phyloP scores from a whole-genome alignment of 2,797 vertebrate species.

The Benthosema pterotum region DNA sequence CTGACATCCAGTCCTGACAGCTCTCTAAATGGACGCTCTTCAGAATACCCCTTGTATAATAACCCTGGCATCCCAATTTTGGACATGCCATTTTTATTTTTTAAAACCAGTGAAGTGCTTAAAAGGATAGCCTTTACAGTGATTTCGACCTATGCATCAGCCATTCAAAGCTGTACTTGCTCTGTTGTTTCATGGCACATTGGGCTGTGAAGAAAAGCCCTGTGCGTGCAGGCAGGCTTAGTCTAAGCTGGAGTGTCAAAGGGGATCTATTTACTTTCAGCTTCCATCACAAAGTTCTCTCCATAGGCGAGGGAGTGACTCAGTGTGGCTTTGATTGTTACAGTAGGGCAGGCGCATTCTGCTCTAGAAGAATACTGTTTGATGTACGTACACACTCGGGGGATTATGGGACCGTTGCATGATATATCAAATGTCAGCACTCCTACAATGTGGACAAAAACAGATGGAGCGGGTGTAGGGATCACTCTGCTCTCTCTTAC shows the following conservation, averaged over 20 bases:
- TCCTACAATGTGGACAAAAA: constrained; percentile 61
- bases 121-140: neutral
- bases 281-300: constrained; percentile 48
- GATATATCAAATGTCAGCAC: constrained; percentile 63
- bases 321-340: constrained; percentile 53
- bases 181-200: constrained; percentile 33
- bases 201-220: constrained; percentile 30
- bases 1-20: neutral
- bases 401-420: constrained; percentile 62
- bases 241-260: constrained; percentile 48
- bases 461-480: constrained; percentile 45
- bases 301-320: constrained; percentile 50
- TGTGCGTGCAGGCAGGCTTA: constrained; percentile 23
- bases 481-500: constrained; percentile 30
- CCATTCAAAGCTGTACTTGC: constrained; percentile 33
- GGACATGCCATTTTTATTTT: too few species aligned
- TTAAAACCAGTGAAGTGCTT: too few species aligned
- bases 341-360: constrained; percentile 58
- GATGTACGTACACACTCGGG: constrained; percentile 40
- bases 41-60: too few species aligned
- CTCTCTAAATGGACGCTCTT: too few species aligned
- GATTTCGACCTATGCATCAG: constrained; percentile 23
- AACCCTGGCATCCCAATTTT: too few species aligned
- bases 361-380: constrained; percentile 36
- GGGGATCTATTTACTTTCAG: constrained; percentile 40